Conservation (phyloP, 2,113 vertebrate species). For the Eleginops maclovinus region DNA sequence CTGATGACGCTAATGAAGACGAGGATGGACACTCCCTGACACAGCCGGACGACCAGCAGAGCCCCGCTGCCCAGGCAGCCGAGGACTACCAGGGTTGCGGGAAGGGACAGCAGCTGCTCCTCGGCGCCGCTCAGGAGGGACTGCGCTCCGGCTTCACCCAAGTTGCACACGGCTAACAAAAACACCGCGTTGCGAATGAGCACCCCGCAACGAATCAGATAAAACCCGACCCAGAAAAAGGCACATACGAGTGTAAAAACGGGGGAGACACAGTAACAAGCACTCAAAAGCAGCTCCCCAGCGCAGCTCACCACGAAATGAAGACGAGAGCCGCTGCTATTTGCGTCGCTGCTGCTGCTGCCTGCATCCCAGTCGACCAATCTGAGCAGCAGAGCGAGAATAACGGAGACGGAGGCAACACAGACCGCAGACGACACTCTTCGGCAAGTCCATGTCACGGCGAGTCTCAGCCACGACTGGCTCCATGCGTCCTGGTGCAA, state of each 20-base stretch:
- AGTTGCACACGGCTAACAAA: constrained; percentile 87
- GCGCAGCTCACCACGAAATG: constrained; percentile 74
- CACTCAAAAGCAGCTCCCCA: constrained; percentile 78
- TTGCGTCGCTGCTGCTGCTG: constrained; percentile 62
- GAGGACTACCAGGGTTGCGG: constrained; percentile 89
- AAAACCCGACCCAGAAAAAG: constrained; percentile 88
- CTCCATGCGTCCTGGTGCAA: constrained; percentile 60
- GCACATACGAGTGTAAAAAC: constrained; percentile 85
- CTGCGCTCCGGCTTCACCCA: constrained; percentile 89
- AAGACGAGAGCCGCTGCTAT: constrained; percentile 62
- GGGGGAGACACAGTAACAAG: constrained; percentile 81
- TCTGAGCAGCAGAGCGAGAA: constrained; percentile 84
- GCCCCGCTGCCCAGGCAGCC: constrained; percentile 90
- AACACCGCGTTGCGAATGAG: constrained; percentile 82
- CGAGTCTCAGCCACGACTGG: constrained; percentile 67
- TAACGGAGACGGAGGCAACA: constrained; percentile 84
- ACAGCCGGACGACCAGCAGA: constrained; percentile 90
- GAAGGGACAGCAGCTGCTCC: constrained; percentile 85
- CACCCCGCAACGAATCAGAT: constrained; percentile 86
- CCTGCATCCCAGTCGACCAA: constrained; percentile 84
- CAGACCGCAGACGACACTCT: constrained; percentile 84
- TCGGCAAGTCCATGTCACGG: constrained; percentile 74
- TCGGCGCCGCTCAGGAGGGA: constrained; percentile 87
- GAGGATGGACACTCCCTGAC: constrained; percentile 89
- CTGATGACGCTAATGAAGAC: constrained; percentile 88